Base-by-base conservation (phyloP, 2,888 invertebrate species). In the Aromia moschata region DNA sequence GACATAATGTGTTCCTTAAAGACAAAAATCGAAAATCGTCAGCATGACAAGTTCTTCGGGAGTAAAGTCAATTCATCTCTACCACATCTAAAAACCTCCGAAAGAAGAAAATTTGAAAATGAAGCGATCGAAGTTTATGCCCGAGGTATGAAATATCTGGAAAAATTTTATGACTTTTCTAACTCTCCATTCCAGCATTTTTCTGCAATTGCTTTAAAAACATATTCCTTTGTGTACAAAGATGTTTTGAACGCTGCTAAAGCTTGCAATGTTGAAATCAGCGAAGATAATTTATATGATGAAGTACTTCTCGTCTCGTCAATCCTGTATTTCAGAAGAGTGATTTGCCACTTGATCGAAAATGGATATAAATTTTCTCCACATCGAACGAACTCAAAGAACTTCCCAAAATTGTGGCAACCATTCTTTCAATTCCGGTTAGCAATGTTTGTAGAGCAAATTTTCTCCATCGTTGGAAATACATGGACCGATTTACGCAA, bases 381-480 rank as follows among this genome's bases (percentile, higher is more conserved):
- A 25, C 4, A n/a, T n/a, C 25, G 4, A 25, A 25, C 5, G 25
- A 25, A 9, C 4, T 25, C 5, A 5, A 4, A 9, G 25, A 25
- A 9, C 3, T 45, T 11, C 14, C 14, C 7, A 25, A 45, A 18
- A 17, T 45, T 14, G 45, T 45, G 4, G n/a, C n/a, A 7, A 17
- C 18, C 4, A 25, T 45, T 20, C 15, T 15, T 1, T 16, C 15
- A 14, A 31, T 45, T 30, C 25, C 45, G 10, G 18, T 45, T 16
- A 17, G 17, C 25, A 45, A 45, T n/a, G 45, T 25, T 9, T 45
- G n/a, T 45, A 5, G 11, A 14, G 45, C 1, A 20, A 45, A 25
- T 45, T 14, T 45, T 45, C 11, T 17, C 2, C 15, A 11, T 45
- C 2, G 25, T 45, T 20, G 18, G 14, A 45, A 30, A 25, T 45